These are phyloP conservation scores for Psittacara wagleri DNA, from an alignment of 2,113 vertebrate genomes.

Conservation along the genomic window DNA sequence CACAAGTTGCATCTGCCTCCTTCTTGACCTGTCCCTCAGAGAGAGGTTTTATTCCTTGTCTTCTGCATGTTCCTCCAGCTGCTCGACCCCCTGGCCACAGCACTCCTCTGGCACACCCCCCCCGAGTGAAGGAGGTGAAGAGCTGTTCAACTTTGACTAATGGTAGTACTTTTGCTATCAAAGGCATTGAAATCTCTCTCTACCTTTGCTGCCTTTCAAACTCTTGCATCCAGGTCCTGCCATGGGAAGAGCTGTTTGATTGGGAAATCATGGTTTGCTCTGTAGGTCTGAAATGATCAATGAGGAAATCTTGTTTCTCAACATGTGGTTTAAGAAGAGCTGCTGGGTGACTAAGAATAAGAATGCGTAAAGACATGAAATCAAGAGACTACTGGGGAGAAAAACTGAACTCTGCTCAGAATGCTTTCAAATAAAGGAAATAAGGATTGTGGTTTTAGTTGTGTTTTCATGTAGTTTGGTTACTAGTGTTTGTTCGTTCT, in stretches of 20 bases:
- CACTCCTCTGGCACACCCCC: background rate
- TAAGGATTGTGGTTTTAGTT: background rate
- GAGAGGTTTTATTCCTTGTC: background rate
- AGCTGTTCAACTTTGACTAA: background rate
- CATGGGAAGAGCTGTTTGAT: background rate
- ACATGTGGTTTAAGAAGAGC: background rate
- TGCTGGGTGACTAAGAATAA: background rate
- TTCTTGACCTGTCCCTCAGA: background rate
- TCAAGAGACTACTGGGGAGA: background rate
- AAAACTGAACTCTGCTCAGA: background rate
- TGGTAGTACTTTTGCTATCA: background rate
- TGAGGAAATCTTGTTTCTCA: background rate
- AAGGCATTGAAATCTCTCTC: background rate
- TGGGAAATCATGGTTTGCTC: background rate
- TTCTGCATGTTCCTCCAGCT: background rate
- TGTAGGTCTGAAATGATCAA: background rate
- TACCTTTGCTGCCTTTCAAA: background rate
- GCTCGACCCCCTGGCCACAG: background rate
- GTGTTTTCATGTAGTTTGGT: background rate
- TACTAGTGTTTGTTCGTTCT: background rate
- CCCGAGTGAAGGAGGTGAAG: background rate
- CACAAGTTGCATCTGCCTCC: background rate
- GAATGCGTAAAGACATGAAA: background rate
- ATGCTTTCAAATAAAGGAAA: background rate
- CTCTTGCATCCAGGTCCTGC: background rate